Percentiles rank a stretch among this genome's conserved stretches.
Evolutionary conservation across 2,888 invertebrate species (phyloP).

Genomic region (Monochamus alternatus): DNA sequence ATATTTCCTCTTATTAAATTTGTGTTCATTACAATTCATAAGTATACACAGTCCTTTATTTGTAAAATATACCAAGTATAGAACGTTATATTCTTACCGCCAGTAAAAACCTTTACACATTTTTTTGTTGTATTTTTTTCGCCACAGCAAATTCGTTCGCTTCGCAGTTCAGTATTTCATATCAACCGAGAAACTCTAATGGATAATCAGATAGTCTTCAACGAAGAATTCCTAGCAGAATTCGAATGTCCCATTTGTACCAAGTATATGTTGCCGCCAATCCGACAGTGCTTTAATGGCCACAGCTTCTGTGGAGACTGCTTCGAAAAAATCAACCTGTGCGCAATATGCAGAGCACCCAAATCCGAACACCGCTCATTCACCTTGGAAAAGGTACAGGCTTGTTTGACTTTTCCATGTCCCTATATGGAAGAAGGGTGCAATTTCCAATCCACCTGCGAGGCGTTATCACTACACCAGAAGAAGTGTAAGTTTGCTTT

Average conservation of each 20-base stretch:
- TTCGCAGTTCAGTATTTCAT: too few species aligned
- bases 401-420: slow-evolving; percentile 8
- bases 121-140: too few species aligned
- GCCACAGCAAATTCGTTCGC: too few species aligned
- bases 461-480: slow-evolving; percentile 38
- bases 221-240: too few species aligned
- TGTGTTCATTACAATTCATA: too few species aligned
- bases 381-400: slow-evolving; percentile 22
- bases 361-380: slow-evolving; percentile 20
- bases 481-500: slow-evolving; percentile 34
- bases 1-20: too few species aligned
- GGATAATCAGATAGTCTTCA: too few species aligned
- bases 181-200: too few species aligned
- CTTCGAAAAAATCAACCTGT: slow-evolving; percentile 23
- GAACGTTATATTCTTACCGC: too few species aligned
- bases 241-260: slow-evolving; percentile 31
- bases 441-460: slow-evolving; percentile 17
- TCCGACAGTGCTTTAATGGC: slow-evolving; percentile 35
- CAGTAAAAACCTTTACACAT: too few species aligned
- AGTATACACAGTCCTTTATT: too few species aligned
- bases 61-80: too few species aligned
- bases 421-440: slow-evolving; percentile 36
- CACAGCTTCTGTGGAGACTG: slow-evolving; percentile 33
- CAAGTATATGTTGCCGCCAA: slow-evolving; percentile 35
- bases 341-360: slow-evolving; percentile 24